These are phyloP conservation scores for Teleopsis dalmanni DNA, from an alignment of 1,140 invertebrate genomes.

Conservation along the genomic window DNA sequence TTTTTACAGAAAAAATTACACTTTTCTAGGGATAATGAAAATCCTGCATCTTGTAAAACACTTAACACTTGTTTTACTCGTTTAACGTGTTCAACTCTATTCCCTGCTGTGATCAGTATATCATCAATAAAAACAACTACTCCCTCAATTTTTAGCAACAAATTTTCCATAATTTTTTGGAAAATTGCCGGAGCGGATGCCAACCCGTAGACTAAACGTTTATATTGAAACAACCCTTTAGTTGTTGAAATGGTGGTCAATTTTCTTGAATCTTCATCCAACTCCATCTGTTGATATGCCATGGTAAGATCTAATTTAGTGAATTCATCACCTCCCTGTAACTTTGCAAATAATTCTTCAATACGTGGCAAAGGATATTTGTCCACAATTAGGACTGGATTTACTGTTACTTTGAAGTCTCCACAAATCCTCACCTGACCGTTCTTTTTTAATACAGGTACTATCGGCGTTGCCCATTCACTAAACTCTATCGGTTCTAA, in stretches of 20 bases:
- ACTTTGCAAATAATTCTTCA: neutral
- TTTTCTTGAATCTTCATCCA: constrained; percentile 17
- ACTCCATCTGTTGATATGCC: constrained; percentile 29
- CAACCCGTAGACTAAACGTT: constrained; percentile 19
- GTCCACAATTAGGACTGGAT: neutral
- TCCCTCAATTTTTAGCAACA: constrained; percentile 17
- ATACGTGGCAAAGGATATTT: constrained; percentile 1
- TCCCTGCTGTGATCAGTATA: constrained; percentile 18
- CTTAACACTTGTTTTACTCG: constrained; percentile 17
- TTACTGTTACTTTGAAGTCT: constrained; percentile 8
- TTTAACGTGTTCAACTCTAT: constrained; percentile 10
- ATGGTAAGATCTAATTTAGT: constrained; percentile 21
- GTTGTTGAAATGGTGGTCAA: constrained; percentile 22
- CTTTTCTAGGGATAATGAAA: constrained; percentile 18
- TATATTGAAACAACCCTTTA: constrained; percentile 18
- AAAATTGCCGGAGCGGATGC: constrained; percentile 19
- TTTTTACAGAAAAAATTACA: constrained; percentile 19
- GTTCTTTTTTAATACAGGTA: constrained; percentile 7
- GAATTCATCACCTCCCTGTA: constrained; percentile 19
- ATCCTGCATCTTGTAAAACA: constrained; percentile 18
- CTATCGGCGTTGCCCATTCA: constrained; percentile 1
- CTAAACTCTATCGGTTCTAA: constrained; percentile 2
- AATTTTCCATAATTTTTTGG: constrained; percentile 15
- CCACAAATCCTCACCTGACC: neutral
- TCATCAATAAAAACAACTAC: constrained; percentile 27